These are phyloP conservation scores for Sylvia borin DNA, from an alignment of 2,797 vertebrate genomes.

Conservation along the genomic window DNA sequence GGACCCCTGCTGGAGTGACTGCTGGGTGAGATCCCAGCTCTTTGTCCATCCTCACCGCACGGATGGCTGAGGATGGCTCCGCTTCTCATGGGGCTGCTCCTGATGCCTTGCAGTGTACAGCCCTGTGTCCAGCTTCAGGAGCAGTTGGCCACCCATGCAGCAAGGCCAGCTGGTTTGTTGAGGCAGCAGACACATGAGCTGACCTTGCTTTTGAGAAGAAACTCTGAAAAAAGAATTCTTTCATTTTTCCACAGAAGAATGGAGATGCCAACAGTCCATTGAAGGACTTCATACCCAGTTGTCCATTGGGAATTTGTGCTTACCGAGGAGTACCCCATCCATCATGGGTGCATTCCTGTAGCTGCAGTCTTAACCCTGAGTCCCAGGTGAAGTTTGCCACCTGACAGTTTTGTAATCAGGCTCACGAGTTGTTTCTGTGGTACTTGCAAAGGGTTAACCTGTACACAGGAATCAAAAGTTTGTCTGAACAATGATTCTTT, in stretches of 20 bases:
- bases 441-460: not conserved
- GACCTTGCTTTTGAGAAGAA: not conserved
- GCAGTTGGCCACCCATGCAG: not conserved
- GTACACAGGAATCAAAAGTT: not conserved
- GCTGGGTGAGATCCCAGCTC: not conserved
- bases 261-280: not conserved
- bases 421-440: not conserved
- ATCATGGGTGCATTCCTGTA: not conserved
- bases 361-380: not conserved
- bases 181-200: not conserved
- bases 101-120: not conserved
- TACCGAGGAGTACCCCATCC: not conserved
- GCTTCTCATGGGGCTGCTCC: not conserved
- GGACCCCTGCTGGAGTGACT: not conserved
- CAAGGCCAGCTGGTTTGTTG: not conserved
- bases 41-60: accelerated
- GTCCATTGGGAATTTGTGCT: not conserved
- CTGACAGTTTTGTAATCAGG: not conserved
- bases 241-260: not conserved
- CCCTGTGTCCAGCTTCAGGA: not conserved
- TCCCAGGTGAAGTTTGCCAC: not conserved
- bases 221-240: not conserved
- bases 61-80: not conserved
- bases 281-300: not conserved
- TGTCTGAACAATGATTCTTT: not conserved